These are phyloP conservation scores for Acholoe squamosa DNA, from an alignment of 2,888 invertebrate species.

Conservation along the genomic window DNA sequence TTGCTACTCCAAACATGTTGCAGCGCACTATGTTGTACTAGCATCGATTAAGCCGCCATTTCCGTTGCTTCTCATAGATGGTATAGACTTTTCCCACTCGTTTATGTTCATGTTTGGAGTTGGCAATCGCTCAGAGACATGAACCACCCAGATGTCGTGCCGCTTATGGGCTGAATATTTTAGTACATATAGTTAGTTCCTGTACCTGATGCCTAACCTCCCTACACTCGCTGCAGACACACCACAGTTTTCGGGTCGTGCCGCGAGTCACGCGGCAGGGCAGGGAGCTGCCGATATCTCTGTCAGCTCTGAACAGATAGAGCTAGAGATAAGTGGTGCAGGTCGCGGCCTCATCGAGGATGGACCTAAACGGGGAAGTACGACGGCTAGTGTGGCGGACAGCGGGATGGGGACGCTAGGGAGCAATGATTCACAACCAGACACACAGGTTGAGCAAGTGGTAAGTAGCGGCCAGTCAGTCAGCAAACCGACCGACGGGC, in stretches of 20 bases:
- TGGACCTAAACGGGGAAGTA: conserved; percentile 20
- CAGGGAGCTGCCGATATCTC: conserved; percentile 35
- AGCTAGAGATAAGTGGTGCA: conserved; percentile 4
- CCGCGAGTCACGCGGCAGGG: neutral
- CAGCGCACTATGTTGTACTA: conserved; percentile 39
- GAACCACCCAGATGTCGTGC: neutral
- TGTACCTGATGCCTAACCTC: conserved; percentile 2
- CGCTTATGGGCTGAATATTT: neutral
- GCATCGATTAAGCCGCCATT: conserved; percentile 21
- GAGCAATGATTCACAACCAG: conserved; percentile 42
- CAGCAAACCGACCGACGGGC: neutral
- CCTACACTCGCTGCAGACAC: conserved; percentile 50
- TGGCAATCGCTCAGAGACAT: conserved; percentile 2
- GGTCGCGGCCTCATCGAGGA: neutral
- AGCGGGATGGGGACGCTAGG: conserved; percentile 43
- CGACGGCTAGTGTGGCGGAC: conserved; percentile 10
- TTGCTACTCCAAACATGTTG: conserved; percentile 28
- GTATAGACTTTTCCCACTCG: neutral
- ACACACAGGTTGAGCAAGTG: conserved; percentile 38
- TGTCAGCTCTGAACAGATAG: conserved; percentile 43
- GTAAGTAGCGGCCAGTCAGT: neutral
- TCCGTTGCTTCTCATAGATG: conserved; percentile 17
- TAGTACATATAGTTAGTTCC: neutral
- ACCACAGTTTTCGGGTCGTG: conserved; percentile 51
- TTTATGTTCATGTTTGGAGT: conserved; percentile 2